phyloP scores from a whole-genome alignment of 2,113 vertebrate species.

The Emberiza fucata region DNA sequence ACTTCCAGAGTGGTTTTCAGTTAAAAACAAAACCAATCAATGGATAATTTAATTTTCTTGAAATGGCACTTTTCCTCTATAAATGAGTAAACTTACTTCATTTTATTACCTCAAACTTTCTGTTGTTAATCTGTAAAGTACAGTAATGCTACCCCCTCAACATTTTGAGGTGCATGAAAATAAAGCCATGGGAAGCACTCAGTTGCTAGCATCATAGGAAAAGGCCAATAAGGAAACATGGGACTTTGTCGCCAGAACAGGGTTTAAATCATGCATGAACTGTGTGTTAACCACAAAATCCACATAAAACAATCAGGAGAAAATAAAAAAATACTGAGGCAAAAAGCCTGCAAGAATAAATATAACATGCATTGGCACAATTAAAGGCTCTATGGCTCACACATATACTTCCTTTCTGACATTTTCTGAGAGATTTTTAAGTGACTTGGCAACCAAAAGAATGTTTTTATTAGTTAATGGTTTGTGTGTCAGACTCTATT shows the following conservation, averaged over 20 bases:
- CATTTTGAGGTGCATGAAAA: not conserved
- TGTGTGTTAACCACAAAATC: not conserved
- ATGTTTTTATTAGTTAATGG: constrained; percentile 6
- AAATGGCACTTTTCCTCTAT: not conserved
- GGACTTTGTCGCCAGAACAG: not conserved
- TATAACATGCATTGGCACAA: not conserved
- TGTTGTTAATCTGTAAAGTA: not conserved
- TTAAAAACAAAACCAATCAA: not conserved
- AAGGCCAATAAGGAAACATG: not conserved
- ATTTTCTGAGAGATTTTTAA: not conserved
- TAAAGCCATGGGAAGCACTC: not conserved
- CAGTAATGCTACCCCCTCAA: not conserved
- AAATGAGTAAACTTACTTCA: not conserved
- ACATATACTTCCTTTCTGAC: not conserved
- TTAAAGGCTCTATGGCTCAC: not conserved
- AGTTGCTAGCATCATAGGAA: not conserved
- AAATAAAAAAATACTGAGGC: not conserved
- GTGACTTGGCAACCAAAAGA: not conserved
- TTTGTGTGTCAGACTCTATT: not conserved
- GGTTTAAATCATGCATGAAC: not conserved
- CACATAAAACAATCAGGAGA: not conserved
- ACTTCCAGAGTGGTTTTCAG: not conserved
- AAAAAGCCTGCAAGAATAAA: not conserved
- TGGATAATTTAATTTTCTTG: not conserved
- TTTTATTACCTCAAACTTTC: not conserved